phyloP scores from a whole-genome alignment of 2,888 invertebrate species.

The Pseudococcus viburni region DNA sequence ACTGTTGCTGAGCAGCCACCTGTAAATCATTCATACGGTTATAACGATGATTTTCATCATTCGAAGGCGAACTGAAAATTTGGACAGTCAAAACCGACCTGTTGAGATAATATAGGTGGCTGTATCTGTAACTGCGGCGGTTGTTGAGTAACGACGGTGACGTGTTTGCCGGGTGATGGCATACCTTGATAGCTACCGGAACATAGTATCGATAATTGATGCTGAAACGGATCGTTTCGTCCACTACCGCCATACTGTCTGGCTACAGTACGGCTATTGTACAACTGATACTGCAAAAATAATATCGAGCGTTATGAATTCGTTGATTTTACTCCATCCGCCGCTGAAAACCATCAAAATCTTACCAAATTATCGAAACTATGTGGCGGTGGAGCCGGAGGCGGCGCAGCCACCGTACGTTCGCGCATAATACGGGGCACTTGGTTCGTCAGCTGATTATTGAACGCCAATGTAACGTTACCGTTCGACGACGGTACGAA shows the following conservation, averaged over 20 bases:
- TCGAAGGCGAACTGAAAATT: neutral
- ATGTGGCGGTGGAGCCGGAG: conserved; percentile 67
- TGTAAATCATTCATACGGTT: neutral
- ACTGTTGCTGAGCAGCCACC: conserved; percentile 82
- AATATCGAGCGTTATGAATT: neutral
- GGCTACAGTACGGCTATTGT: conserved; percentile 81
- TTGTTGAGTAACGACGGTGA: conserved; percentile 77
- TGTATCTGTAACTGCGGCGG: conserved; percentile 82
- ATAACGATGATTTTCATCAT: neutral
- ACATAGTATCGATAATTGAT: conserved; percentile 92
- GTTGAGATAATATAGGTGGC: conserved; percentile 85
- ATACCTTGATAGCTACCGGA: conserved; percentile 89
- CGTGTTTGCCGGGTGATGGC: conserved; percentile 81
- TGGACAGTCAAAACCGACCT: conserved; percentile 70
- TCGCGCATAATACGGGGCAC: conserved; percentile 74
- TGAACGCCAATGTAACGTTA: conserved; percentile 94
- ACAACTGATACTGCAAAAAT: conserved; percentile 81
- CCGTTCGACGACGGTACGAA: conserved; percentile 84
- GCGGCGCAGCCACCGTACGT: conserved; percentile 75
- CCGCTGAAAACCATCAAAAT: neutral
- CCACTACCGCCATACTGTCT: conserved; percentile 79
- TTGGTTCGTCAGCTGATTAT: conserved; percentile 82
- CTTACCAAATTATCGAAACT: conserved; percentile 69
- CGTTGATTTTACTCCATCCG: neutral
- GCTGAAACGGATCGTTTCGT: conserved; percentile 83